These are phyloP conservation scores for Pantherophis vulpinus DNA, from an alignment of 2,797 vertebrate genomes.

Conservation along the genomic window DNA sequence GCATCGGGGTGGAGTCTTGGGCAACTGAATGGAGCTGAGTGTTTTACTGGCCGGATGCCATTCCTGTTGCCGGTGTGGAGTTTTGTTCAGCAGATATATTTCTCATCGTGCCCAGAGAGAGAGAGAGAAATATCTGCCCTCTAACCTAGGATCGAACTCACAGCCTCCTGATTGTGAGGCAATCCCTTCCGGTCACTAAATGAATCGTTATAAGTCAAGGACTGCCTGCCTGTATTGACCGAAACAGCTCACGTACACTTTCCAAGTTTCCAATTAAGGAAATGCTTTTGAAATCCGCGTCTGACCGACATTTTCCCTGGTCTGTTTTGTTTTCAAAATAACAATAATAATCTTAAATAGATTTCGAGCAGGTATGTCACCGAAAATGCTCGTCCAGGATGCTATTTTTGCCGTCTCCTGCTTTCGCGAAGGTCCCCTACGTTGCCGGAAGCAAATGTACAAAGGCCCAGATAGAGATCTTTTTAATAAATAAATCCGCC, in stretches of 20 bases:
- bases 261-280: not conserved
- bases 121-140: no score
- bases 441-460: not conserved
- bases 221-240: no score
- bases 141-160: no score
- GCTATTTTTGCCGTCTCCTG: not conserved
- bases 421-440: not conserved
- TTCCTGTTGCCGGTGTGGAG: no score
- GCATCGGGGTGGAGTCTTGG: no score
- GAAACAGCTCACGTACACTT: not conserved
- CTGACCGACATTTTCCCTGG: not conserved
- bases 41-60: no score
- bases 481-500: not conserved
- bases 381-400: accelerated
- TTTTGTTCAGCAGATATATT: no score
- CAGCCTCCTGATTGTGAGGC: no score
- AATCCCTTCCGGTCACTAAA: no score
- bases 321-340: not conserved
- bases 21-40: no score
- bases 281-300: not conserved
- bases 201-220: not conserved
- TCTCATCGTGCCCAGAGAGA: no score
- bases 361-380: not conserved
- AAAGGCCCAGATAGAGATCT: not conserved
- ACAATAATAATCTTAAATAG: not conserved